Base-by-base conservation (phyloP, 2,113 vertebrate genomes). In the Suricata suricatta region DNA sequence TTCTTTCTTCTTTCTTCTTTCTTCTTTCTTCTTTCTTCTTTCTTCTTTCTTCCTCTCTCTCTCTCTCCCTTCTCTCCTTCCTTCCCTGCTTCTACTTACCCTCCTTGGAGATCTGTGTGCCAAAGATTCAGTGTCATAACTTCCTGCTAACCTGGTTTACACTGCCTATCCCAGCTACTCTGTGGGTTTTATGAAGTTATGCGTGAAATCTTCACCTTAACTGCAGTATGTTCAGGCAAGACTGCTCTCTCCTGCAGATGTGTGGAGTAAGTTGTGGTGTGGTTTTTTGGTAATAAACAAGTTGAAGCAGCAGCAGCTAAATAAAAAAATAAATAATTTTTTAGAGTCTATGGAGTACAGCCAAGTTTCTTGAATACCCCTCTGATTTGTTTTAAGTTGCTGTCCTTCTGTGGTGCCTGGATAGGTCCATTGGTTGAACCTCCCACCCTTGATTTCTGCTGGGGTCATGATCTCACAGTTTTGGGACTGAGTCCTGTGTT, bases 171-270 rank as follows among this genome's bases (percentile, higher is more conserved):
- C 99, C 99, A 99, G 99, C 99, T 99, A 99, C 99, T 99, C 99
- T 99, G 99, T 99, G 99, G 98, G 98, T 98, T 98, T 98, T 98
- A 99, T 99, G 99, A 99, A 99, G 99, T 99, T 99, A 99, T 99
- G 98, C 99, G 99, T 99, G 98, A 99, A 99, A 99, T 99, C 99
- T 99, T 99, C 99, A 99, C 99, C 99, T 99, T 99, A 99, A 99
- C 99, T 99, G 99, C 99, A 99, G 99, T 99, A 99, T 99, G 99
- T 99, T 99, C 99, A 99, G 99, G 98, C 98, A 99, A 99, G 99
- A 99, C 99, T 99, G 99, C 99, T 98, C 98, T 99, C 99, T 99
- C 99, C 99, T 99, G 98, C 99, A 99, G 99, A 99, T 96, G 99
- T 98, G 99, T 99, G 99, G 99, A 99, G 99, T 99, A 99, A 98